phyloP scores from a whole-genome alignment of 2,797 vertebrate species.

The Pseudochirops cupreus region DNA sequence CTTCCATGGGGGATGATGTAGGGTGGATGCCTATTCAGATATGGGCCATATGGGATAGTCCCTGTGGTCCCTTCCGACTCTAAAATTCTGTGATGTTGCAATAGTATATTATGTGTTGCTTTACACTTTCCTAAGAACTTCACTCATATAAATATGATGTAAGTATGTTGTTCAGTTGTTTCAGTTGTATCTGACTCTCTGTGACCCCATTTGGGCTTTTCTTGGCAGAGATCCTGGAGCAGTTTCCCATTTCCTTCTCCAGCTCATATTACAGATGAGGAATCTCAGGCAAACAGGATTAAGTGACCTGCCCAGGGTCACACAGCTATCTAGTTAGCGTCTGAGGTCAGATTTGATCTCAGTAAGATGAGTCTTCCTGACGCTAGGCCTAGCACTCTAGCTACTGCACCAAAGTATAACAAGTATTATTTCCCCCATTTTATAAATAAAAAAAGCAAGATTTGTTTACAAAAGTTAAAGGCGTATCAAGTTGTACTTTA shows the following conservation, averaged over 20 bases:
- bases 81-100: background rate
- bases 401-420: background rate
- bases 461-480: background rate
- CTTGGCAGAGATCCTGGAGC: background rate
- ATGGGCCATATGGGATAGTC: background rate
- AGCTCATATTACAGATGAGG: background rate
- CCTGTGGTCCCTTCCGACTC: background rate
- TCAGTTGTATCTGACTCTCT: background rate
- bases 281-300: background rate
- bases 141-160: background rate
- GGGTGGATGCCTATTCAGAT: background rate
- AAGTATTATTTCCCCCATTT: background rate
- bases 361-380: background rate
- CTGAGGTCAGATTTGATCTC: background rate
- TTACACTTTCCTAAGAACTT: background rate
- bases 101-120: background rate
- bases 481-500: background rate
- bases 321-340: background rate
- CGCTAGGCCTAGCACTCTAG: background rate
- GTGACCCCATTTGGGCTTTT: background rate
- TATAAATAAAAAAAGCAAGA: background rate
- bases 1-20: background rate
- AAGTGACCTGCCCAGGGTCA: background rate
- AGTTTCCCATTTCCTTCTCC: background rate
- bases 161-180: background rate